A percentile compares a stretch with the other conserved stretches of the same genome.
Evolutionary conservation across 2,888 invertebrate species (phyloP).

Genomic region (Microctonus brassicae): DNA sequence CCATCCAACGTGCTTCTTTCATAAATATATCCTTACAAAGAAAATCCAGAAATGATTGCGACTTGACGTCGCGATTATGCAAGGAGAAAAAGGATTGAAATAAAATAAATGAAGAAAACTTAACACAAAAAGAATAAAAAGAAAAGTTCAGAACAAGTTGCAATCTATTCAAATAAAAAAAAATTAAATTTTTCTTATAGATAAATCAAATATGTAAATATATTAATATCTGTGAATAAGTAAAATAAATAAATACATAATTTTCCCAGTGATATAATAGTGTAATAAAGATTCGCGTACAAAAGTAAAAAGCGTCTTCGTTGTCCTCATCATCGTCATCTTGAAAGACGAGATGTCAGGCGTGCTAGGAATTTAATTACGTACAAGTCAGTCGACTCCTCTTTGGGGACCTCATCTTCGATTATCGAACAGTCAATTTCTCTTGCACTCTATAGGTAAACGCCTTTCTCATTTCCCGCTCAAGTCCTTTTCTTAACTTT

Average conservation of each 20-base stretch:
- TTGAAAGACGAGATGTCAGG: constrained; percentile 41
- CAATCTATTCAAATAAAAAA: constrained; percentile 14
- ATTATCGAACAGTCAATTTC: constrained; percentile 45
- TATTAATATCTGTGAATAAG: too few relatives aligned
- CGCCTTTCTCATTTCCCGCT: constrained; percentile 24
- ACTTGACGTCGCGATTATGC: too few relatives aligned
- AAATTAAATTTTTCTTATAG: background rate
- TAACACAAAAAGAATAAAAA: too few relatives aligned
- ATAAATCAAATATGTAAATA: too few relatives aligned
- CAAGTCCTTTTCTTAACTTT: constrained; percentile 17
- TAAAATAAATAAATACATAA: too few relatives aligned
- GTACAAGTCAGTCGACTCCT: constrained; percentile 39
- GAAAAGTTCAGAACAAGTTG: too few relatives aligned
- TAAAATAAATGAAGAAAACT: too few relatives aligned
- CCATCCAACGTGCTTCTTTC: too few relatives aligned
- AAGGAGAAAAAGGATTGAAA: too few relatives aligned
- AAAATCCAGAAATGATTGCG: too few relatives aligned
- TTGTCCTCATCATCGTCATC: background rate
- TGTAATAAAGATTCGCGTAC: background rate
- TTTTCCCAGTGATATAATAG: background rate
- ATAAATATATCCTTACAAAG: too few relatives aligned
- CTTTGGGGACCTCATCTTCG: constrained; percentile 39
- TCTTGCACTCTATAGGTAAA: constrained; percentile 4
- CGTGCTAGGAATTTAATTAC: constrained; percentile 57
- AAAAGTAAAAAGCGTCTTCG: constrained; percentile 12